Conservation (phyloP, 1,140 invertebrate genomes). For the Ips nitidus region DNA sequence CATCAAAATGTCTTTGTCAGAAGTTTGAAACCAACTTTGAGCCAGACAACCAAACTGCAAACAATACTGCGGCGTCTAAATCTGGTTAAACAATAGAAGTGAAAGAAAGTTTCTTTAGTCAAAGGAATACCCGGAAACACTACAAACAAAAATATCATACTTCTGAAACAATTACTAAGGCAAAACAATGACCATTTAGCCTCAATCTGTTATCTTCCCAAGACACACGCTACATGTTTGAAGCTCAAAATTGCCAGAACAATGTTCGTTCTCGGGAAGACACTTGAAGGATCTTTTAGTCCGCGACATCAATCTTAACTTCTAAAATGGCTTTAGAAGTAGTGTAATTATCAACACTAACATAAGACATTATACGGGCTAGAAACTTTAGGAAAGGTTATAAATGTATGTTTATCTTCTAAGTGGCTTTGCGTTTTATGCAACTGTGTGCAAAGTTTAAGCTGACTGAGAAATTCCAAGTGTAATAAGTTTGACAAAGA, state of each 20-base stretch:
- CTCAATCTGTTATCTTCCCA: too few species aligned
- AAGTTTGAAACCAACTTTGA: too few species aligned
- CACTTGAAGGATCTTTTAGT: slow-evolving; percentile 17
- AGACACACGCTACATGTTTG: background rate
- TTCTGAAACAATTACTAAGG: too few species aligned
- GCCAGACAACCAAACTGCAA: background rate
- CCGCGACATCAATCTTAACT: slow-evolving; percentile 15
- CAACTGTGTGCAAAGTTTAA: background rate
- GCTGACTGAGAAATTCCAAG: background rate
- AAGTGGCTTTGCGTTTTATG: slow-evolving; percentile 8
- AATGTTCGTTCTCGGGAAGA: slow-evolving; percentile 11
- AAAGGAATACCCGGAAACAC: background rate
- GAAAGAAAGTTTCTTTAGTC: background rate
- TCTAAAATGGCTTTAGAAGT: slow-evolving; percentile 14
- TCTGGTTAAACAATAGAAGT: background rate
- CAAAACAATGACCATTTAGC: too few species aligned
- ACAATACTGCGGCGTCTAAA: background rate
- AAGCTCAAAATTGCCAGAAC: slow-evolving; percentile 3
- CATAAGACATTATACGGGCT: slow-evolving; percentile 5
- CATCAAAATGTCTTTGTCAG: too few species aligned
- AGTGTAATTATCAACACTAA: slow-evolving; percentile 18
- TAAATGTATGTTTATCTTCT: slow-evolving; percentile 17
- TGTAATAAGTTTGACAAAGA: too few species aligned
- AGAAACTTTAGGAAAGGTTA: slow-evolving; percentile 6
- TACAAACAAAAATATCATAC: too few species aligned